Base-by-base conservation (phyloP, 2,113 vertebrate genomes). In the Cyphomyrus plagiostoma region DNA sequence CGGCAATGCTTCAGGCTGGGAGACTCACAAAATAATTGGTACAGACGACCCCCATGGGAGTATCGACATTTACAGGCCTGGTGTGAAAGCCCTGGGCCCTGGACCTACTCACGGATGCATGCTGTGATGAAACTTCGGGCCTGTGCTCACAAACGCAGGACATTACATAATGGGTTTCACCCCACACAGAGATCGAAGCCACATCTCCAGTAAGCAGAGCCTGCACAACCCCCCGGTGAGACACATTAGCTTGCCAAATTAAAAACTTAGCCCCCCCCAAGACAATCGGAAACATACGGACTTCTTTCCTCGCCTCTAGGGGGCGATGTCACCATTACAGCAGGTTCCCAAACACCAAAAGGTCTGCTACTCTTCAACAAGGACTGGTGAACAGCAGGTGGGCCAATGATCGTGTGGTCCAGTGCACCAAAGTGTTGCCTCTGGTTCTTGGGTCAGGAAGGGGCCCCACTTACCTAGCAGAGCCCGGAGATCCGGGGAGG, bases 401-500 rank as follows among this genome's bases (percentile, higher is more conserved):
- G 48, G 19, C 45, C 45, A 45, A 48, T 30, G 23, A 23, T 86
- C 49, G 58, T 30, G 42, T 17, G 39, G 21, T n/a, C 70, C 70
- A 77, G 53, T 86, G 49, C 17, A 45, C 82, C 21, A 23, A 26
- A 49, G n/a, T 39, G 49, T 21, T 49, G 83, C 77, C 30, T 21
- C 42, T 6, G 42, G 15, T 42, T 45, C 30, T 82, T 19, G 77
- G 77, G 35, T 21, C 17, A 82, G 77, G 35, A 39, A 23, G 82
- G 42, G 23, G 7, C 19, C 42, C 42, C 45, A 90, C 96, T 95
- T 95, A 99, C 98, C 98, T 92, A 99, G 93, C 90, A 98, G 95
- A 90, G 97, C 97, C 94, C 97, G 97, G 93, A 98, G 96, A 93
- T 96, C 96, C 83, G 95, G 95, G 89, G 97, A 95, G 6, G 97